phyloP scores from a whole-genome alignment of 1,140 invertebrate species.

The Atta texana region DNA sequence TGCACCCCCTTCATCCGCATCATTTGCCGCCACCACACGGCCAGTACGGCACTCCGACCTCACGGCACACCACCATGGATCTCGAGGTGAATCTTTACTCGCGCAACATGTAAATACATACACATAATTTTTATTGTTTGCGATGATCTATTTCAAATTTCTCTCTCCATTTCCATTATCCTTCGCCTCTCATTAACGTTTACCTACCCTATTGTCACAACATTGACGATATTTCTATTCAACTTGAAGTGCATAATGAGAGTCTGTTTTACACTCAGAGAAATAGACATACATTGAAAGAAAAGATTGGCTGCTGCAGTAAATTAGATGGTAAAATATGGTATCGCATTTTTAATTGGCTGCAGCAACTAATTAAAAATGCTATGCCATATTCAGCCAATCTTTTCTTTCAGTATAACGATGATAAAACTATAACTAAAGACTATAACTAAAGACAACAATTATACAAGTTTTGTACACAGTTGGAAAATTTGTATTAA shows the following conservation, averaged over 20 bases:
- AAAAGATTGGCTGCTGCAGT: too few species aligned
- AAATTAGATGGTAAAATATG: too few species aligned
- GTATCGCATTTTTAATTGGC: too few species aligned
- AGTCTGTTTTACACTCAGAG: background rate
- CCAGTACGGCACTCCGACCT: slow-evolving; percentile 86
- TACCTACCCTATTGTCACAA: background rate
- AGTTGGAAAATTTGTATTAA: too few species aligned
- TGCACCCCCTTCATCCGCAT: slow-evolving; percentile 87
- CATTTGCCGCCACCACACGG: slow-evolving; percentile 86
- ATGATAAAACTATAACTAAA: too few species aligned
- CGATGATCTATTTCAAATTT: slow-evolving; percentile 21
- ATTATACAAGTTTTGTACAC: too few species aligned
- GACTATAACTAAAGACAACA: too few species aligned
- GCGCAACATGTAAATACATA: slow-evolving; percentile 75
- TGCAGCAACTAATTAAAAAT: too few species aligned
- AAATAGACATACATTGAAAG: too few species aligned
- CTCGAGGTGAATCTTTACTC: slow-evolving; percentile 88
- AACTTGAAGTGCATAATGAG: background rate
- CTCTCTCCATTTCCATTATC: background rate
- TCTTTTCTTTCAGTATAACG: too few species aligned
- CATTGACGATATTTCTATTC: background rate
- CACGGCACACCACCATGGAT: slow-evolving; percentile 89
- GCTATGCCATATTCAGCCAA: too few species aligned
- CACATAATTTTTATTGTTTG: slow-evolving; percentile 59
- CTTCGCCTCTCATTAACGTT: background rate